Percentiles rank a stretch among this genome's conserved stretches.
These are phyloP conservation scores for Argya squamiceps DNA, from an alignment of 2,797 vertebrate genomes.

Conservation along the genomic window DNA sequence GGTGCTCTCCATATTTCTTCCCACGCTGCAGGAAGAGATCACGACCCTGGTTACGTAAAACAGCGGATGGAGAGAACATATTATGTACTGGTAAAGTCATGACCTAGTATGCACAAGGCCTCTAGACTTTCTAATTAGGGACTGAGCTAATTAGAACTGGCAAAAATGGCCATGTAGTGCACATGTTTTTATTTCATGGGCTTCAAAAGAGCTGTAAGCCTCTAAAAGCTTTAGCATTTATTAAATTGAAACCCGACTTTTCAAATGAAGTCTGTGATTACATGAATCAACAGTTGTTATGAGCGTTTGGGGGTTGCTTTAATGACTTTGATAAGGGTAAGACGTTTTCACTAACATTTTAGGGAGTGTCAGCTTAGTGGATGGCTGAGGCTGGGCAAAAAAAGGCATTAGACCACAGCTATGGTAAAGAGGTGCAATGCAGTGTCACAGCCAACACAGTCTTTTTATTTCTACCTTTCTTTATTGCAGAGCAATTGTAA, in stretches of 20 bases:
- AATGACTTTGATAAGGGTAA: neutral
- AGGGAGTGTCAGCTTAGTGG: neutral
- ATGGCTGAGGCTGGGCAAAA: neutral
- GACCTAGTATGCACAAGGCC: neutral
- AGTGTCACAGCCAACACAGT: neutral
- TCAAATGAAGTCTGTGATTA: neutral
- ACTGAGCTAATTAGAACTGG: neutral
- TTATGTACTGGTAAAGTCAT: neutral
- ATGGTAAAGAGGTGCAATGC: neutral
- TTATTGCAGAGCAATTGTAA: neutral
- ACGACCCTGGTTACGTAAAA: neutral
- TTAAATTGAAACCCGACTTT: neutral
- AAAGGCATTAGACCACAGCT: neutral
- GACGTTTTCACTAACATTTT: accelerated
- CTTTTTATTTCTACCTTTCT: neutral
- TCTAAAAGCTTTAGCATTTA: neutral
- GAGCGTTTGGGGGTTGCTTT: neutral
- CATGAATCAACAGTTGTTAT: neutral
- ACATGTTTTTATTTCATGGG: neutral
- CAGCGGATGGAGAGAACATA: neutral
- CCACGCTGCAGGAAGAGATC: constrained; percentile 13
- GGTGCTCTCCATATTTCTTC: neutral
- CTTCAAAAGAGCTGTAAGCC: neutral
- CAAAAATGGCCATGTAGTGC: neutral
- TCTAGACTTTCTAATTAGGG: neutral